phyloP scores from a whole-genome alignment of 92 coral and sea anemone species.

The Ricordea florida region DNA sequence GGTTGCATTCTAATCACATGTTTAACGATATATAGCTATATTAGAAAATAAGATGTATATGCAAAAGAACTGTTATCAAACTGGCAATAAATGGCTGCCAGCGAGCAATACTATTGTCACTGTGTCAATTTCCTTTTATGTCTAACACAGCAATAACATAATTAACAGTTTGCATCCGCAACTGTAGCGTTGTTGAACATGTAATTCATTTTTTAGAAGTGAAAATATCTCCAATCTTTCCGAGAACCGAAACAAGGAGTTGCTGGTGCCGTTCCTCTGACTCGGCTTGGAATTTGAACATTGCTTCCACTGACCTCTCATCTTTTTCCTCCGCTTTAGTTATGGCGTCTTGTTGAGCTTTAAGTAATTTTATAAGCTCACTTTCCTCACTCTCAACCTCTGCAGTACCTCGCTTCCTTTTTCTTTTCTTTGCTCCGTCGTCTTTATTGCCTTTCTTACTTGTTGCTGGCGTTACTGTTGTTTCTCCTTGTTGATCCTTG shows the following conservation, averaged over 20 bases:
- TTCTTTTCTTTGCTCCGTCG: background rate
- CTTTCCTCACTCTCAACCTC: background rate
- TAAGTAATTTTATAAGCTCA: constrained; percentile 12
- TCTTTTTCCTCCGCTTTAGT: constrained; percentile 24
- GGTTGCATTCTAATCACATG: too few relatives aligned
- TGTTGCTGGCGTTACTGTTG: constrained; percentile 16
- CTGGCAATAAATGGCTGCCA: too few relatives aligned
- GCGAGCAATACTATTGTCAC: too few relatives aligned
- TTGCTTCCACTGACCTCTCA: constrained; percentile 1
- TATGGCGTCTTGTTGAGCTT: constrained; percentile 39
- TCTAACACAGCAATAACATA: constrained; percentile 20
- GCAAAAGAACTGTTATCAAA: too few relatives aligned
- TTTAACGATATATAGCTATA: too few relatives aligned
- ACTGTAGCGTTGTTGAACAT: constrained; percentile 10
- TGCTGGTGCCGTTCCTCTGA: constrained; percentile 19
- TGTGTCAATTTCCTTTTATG: background rate
- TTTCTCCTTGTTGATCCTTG: constrained; percentile 10
- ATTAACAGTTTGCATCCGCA: constrained; percentile 18
- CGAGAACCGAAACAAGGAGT: constrained; percentile 8
- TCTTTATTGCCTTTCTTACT: constrained; percentile 16
- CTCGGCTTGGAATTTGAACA: constrained; percentile 19
- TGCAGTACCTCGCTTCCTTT: constrained; percentile 18
- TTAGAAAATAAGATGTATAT: too few relatives aligned
- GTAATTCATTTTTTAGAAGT: constrained; percentile 9
- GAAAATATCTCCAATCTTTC: constrained; percentile 44